These are phyloP conservation scores for Apamea monoglypha DNA, from an alignment of 2,888 invertebrate genomes.

Conservation along the genomic window DNA sequence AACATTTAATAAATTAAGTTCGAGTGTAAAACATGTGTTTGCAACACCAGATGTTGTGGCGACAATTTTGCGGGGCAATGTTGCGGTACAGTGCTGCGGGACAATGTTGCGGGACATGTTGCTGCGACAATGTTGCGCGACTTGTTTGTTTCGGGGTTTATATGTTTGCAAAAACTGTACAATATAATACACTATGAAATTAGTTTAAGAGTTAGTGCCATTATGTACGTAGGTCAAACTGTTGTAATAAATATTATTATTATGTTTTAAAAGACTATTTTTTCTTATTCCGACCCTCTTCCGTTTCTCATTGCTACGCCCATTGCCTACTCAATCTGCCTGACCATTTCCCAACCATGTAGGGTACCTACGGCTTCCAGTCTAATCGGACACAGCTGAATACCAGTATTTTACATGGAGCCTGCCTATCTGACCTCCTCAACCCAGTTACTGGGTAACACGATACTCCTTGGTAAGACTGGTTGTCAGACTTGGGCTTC, in stretches of 20 bases:
- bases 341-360: neutral
- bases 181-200: conserved; percentile 9
- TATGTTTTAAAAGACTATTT: conserved; percentile 32
- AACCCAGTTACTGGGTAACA: neutral
- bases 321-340: neutral
- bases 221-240: conserved; percentile 49
- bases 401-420: neutral
- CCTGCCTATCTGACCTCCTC: neutral
- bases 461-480: neutral
- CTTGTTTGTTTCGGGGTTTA: neutral
- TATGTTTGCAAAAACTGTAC: conserved; percentile 5
- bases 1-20: neutral
- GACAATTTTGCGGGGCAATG: neutral
- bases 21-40: neutral
- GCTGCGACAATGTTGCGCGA: neutral
- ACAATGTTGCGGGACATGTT: too few relatives aligned
- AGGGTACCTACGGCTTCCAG: neutral
- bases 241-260: conserved; percentile 62
- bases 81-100: neutral
- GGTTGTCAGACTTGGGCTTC: neutral
- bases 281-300: conserved; percentile 8
- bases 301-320: neutral
- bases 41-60: neutral
- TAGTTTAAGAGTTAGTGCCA: conserved; percentile 62
- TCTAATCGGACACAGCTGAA: neutral